These are phyloP conservation scores for Stenodera caucasica DNA, from an alignment of 2,888 invertebrate genomes.

Conservation along the genomic window DNA sequence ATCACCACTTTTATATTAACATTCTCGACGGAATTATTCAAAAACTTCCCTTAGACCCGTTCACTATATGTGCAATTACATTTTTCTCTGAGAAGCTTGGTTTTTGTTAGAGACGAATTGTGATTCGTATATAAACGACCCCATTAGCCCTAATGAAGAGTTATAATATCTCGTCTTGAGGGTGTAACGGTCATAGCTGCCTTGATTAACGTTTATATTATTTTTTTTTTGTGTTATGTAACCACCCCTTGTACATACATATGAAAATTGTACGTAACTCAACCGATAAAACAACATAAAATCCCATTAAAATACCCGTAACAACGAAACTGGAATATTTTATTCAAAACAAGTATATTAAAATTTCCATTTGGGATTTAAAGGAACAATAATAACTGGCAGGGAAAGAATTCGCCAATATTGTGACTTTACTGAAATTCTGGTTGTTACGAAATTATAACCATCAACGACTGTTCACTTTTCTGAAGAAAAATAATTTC, in stretches of 20 bases:
- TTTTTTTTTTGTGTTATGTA: not conserved
- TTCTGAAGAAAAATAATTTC: too few relatives aligned
- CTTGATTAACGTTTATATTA: not conserved
- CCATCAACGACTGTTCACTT: too few relatives aligned
- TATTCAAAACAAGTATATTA: not conserved
- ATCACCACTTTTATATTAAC: not conserved
- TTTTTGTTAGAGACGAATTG: not conserved
- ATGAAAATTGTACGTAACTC: not conserved
- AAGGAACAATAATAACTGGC: too few relatives aligned
- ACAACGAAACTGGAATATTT: not conserved
- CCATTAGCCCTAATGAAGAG: slow-evolving; percentile 10
- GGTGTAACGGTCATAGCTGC: not conserved
- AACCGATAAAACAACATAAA: not conserved
- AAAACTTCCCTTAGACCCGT: not conserved
- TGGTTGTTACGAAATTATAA: too few relatives aligned
- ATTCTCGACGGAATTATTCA: not conserved
- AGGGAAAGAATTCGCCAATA: too few relatives aligned
- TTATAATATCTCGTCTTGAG: slow-evolving; percentile 8
- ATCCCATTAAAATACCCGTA: not conserved
- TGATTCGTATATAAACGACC: slow-evolving; percentile 12
- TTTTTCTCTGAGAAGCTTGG: not conserved
- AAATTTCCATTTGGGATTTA: too few relatives aligned
- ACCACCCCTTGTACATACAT: not conserved
- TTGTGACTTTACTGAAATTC: too few relatives aligned
- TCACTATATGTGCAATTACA: slow-evolving; percentile 5